Conservation (phyloP, 2,113 vertebrate genomes). For the Tinamus guttatus region DNA sequence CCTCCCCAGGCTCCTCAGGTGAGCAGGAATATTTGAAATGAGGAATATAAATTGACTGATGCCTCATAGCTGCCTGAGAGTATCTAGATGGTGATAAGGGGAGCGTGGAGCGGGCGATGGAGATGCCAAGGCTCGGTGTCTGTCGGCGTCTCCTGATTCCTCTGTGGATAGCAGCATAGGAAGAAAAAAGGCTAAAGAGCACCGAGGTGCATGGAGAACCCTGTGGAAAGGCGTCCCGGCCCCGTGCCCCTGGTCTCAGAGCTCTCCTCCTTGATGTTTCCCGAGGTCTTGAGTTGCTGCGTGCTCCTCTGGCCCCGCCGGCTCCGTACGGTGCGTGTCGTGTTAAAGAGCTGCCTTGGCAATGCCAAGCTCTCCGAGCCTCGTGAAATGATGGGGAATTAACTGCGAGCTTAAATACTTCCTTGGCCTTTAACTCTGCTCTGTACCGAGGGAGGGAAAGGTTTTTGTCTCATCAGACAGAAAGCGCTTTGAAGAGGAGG, state of each 20-base stretch:
- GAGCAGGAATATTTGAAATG: background rate
- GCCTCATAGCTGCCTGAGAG: background rate
- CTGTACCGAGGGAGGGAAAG: background rate
- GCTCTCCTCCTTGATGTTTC: background rate
- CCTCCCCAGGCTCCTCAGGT: background rate
- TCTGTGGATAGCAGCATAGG: background rate
- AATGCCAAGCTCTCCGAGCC: background rate
- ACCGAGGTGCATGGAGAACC: background rate
- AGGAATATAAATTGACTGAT: background rate
- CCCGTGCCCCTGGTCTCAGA: accelerated
- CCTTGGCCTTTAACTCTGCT: slow-evolving; percentile 49
- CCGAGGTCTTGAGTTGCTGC: background rate
- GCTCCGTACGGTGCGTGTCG: background rate
- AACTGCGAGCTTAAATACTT: slow-evolving; percentile 47
- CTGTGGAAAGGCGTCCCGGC: background rate
- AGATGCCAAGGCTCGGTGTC: background rate
- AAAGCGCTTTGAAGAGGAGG: background rate
- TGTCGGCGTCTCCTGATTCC: background rate
- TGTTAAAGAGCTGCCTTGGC: background rate
- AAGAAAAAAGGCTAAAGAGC: background rate
- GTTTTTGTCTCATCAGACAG: slow-evolving; percentile 9
- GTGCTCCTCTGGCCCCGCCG: background rate
- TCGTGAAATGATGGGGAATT: background rate
- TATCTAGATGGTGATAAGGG: background rate
- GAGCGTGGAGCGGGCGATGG: background rate